A percentile compares a stretch with the other conserved stretches of the same genome.
Conservation (phyloP, 2,888 invertebrate genomes). For the Crematogaster levior region DNA sequence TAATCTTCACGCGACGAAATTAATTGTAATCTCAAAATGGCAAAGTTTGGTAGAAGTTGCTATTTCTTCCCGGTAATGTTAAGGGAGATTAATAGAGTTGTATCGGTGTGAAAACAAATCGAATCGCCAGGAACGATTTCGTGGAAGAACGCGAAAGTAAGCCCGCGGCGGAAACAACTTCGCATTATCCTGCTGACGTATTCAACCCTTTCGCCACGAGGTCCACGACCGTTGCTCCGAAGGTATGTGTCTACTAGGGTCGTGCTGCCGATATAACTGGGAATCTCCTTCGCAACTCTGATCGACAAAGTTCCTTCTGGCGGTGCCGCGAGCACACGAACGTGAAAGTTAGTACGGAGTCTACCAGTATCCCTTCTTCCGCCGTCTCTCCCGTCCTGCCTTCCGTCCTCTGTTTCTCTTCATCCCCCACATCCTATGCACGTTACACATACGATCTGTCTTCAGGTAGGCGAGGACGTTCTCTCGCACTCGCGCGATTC, state of each 20-base stretch:
- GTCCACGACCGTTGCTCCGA: constrained; percentile 60
- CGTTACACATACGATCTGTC: neutral
- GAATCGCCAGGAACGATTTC: constrained; percentile 17
- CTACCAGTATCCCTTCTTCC: constrained; percentile 51
- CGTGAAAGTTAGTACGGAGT: constrained; percentile 65
- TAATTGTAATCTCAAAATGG: constrained; percentile 10
- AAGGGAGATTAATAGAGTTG: constrained; percentile 28
- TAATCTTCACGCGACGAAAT: neutral
- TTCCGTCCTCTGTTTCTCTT: constrained; percentile 27
- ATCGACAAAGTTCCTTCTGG: constrained; percentile 78
- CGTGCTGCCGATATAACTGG: constrained; percentile 69
- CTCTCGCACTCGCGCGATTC: constrained; percentile 16
- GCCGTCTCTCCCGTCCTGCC: neutral
- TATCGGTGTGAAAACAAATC: constrained; percentile 13
- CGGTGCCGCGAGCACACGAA: constrained; percentile 71
- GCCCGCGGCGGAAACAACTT: neutral
- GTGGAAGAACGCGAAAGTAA: neutral
- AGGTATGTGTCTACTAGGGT: constrained; percentile 65
- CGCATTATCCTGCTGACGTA: constrained; percentile 35
- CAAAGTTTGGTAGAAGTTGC: neutral
- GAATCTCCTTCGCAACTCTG: constrained; percentile 76
- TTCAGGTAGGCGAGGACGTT: neutral
- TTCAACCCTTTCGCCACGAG: constrained; percentile 42
- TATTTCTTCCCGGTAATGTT: constrained; percentile 10
- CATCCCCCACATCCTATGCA: neutral